phyloP scores from a whole-genome alignment of 2,888 invertebrate genomes.

The Mesodorylaimus sp. region DNA sequence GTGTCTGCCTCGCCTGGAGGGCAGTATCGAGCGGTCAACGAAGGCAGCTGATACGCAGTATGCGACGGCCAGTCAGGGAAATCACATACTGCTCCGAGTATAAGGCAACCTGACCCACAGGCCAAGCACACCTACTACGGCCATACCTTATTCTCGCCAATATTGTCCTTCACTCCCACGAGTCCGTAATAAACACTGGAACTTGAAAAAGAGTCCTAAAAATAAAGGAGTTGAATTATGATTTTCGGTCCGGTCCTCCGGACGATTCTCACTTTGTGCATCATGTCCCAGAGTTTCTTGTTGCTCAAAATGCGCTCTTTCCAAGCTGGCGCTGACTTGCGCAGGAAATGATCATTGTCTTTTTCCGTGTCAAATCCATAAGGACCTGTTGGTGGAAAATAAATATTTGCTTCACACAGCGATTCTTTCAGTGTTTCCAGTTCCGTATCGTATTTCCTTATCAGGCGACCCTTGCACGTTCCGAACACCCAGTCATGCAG shows the following conservation, averaged over 20 bases:
- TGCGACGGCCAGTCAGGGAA: too few relatives aligned
- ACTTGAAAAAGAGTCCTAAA: slow-evolving; percentile 21
- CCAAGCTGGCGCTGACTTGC: slow-evolving; percentile 19
- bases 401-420: slow-evolving; percentile 17
- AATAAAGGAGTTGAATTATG: too few relatives aligned
- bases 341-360: slow-evolving; percentile 17
- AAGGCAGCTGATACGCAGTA: too few relatives aligned
- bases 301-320: slow-evolving; percentile 19
- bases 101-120: too few relatives aligned
- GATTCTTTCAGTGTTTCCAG: slow-evolving; percentile 13
- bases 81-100: too few relatives aligned
- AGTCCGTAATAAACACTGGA: slow-evolving; percentile 21
- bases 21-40: too few relatives aligned
- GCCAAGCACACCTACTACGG: too few relatives aligned
- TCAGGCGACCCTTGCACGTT: slow-evolving; percentile 20
- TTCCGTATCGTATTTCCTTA: slow-evolving; percentile 19
- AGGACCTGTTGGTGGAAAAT: slow-evolving; percentile 18
- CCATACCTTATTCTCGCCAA: slow-evolving; percentile 17
- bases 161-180: slow-evolving; percentile 16
- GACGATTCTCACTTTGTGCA: slow-evolving; percentile 19
- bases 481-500: slow-evolving; percentile 22
- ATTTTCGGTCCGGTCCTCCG: too few relatives aligned
- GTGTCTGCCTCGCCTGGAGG: too few relatives aligned
- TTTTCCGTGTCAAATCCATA: slow-evolving; percentile 14
- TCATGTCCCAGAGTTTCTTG: slow-evolving; percentile 16